Evolutionary conservation across 2,888 invertebrate genomes (phyloP), one percentile per base, ranked within the genome.

Genomic region (Chironomus riparius): DNA sequence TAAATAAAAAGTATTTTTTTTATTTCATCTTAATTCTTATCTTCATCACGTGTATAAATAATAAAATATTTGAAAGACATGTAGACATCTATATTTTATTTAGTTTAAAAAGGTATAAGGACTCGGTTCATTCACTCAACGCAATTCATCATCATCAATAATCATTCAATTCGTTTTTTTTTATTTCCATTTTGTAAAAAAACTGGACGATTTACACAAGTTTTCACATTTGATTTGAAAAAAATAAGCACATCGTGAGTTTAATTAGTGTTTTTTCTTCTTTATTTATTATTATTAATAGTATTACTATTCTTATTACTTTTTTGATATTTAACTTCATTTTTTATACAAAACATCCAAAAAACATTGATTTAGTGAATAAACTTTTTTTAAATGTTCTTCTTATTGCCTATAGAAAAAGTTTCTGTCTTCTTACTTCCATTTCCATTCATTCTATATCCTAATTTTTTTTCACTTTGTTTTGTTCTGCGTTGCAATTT

Each of bases 301-400:
- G n/a, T 56, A n/a, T n/a, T 56, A 56, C 15, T 56, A 56, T 28
- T 6, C n/a, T 71, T 50, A 56, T 47, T 70, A 48, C 50, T 72
- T n/a, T 69, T 56, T 24, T 65, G 24, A 24, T 65, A 65, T 65
- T 65, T 24, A 13, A 62, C 38, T 65, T 65, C 10, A 24, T 72
- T 72, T 61, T 72, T 62, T 71, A 22, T 72, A 72, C 62, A 72
- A 72, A 72, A 72, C 72, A 72, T 72, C 72, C 65, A 65, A 65
- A 65, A 72, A 72, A 72, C 72, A 72, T 72, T 72, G 61, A 72
- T 62, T 65, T 62, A 72, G 15, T 65, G n/a, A 18, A 47, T 68
- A 50, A 62, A 61, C 24, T 47, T 28, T 50, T 70, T 70, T 50
- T 50, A 50, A 18, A 50, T 70, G 48, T 50, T 24, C 28, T 24